phyloP scores from a whole-genome alignment of 2,888 invertebrate genomes.

The Cryptocheilus praepositus region DNA sequence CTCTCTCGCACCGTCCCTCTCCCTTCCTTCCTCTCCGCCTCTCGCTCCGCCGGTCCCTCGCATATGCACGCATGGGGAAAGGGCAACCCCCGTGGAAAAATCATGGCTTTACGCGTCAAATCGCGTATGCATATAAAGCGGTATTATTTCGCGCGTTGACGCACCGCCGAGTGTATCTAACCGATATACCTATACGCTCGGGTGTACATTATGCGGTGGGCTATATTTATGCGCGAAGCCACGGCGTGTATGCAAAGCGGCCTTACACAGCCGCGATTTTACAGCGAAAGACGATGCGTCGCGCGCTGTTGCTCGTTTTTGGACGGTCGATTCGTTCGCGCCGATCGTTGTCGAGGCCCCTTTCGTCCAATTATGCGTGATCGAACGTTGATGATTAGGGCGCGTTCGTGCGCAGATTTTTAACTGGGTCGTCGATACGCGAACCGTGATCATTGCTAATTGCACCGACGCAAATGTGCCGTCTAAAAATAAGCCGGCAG shows the following conservation, averaged over 20 bases:
- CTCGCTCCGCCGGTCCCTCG: conserved; percentile 24
- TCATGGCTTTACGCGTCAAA: conserved; percentile 71
- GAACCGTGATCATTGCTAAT: no score
- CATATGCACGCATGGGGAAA: conserved; percentile 48
- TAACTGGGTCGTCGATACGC: no score
- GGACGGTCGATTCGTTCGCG: conserved; percentile 2
- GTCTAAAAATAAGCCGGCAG: no score
- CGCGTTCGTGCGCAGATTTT: no score
- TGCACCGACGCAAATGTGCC: no score
- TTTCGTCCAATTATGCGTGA: no score
- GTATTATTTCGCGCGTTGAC: conserved; percentile 67
- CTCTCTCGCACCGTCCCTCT: no score
- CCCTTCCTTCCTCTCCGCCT: conserved; percentile 6
- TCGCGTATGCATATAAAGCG: conserved; percentile 72
- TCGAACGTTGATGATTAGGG: no score
- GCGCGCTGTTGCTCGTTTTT: background rate
- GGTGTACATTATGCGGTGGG: conserved; percentile 28
- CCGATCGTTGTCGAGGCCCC: background rate
- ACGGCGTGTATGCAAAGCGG: no score
- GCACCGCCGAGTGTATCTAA: conserved; percentile 48
- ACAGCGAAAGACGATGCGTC: no score
- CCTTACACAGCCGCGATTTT: conserved; percentile 1
- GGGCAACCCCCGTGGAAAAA: conserved; percentile 64
- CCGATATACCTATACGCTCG: conserved; percentile 32
- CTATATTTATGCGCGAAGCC: conserved; percentile 22